Evolutionary conservation across 2,888 invertebrate species (phyloP), one percentile per base, ranked within the genome.

Genomic region (Andrena chrysosceles): DNA sequence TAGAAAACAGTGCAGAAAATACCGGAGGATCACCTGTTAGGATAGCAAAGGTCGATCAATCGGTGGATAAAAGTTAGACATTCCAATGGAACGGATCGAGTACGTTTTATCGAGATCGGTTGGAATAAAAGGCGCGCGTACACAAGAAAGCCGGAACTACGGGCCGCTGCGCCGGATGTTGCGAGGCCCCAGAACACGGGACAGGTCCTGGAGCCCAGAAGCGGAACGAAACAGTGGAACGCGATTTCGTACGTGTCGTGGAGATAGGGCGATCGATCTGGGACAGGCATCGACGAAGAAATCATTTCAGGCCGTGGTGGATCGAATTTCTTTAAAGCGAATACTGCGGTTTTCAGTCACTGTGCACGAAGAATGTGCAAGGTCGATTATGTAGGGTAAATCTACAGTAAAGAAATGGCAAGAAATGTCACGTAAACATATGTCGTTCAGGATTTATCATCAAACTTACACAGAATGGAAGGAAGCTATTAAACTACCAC

Each of bases 111-210:
- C 71, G 23, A 62, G 72, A 84, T 84, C 67, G 72, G 70, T 84
- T 82, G 16, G 59, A 26, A 66, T 70, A 54, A 73, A 69, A 68
- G 68, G 56, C 31, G 42, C 59, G 48, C 42, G 66, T 73, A 56
- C 2, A 60, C 59, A 91, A 92, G 90, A 90, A 90, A 91, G 91
- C 91, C 92, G 93, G 93, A 93, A 93, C 88, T 82, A 93, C 91
- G 93, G 92, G 85, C 90, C 89, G 89, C 75, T 87, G 91, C 89
- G 87, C 89, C 91, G 92, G 92, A 92, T 92, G 91, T 93, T 92
- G 90, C 91, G 89, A 90, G 88, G 89, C 86, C 83, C 82, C 59
- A 52, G 68, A 73, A 48, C 73, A 48, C 84, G 48, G 82, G 84
- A 88, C 87, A 89, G 86, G 87, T 87, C 90, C 81, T 87, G 66